Base-by-base conservation (phyloP, 2,888 invertebrate species). In the Phyllotreta striolata region DNA sequence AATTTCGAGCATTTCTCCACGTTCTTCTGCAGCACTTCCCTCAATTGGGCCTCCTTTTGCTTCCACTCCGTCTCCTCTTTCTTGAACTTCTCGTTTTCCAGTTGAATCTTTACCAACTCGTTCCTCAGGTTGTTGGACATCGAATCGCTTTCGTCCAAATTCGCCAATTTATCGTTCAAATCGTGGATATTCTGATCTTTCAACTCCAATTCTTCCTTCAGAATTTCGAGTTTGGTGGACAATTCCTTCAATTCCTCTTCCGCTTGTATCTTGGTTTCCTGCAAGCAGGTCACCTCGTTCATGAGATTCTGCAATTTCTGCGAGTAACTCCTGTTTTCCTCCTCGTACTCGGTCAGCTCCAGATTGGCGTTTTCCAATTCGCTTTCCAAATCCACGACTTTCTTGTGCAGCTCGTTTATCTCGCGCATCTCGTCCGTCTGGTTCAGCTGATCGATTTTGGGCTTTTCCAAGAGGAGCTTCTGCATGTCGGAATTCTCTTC, bases 271-370 rank as follows among this genome's bases (percentile, higher is more conserved):
- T 64, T 66, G 9, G 64, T 57, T 34, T 66, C 55, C 43, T 69
- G 47, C 14, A 66, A 10, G 24, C 9, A 41, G 4, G 24, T 47
- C 5, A 69, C 44, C 3, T 64, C 56, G 7, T 46, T 52, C 24
- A 49, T 7, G 14, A 67, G 34, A 5, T 49, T 44, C 24, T 67
- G 52, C 7, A 67, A 37, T 55, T 66, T 62, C 59, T 67, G 68
- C 7, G 56, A 51, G 41, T 61, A 63, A 24, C 57, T 46, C 47
- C 62, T 62, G 38, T 67, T 70, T 55, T 68, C 67, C 55, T 68
- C 70, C 46, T 70, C 70, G 12, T 66, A 66, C 54, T 70, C 66
- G 1, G 39, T 12, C 37, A 63, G 57, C 47, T 70, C 70, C 40
- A 65, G 59, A 24, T 63, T 61, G 1, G 63, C 52, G 3, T 58